Percentiles rank a stretch among this genome's conserved stretches.
Evolutionary conservation across 2,797 vertebrate genomes (phyloP).

Genomic region (Brotogeris chrysoptera): DNA sequence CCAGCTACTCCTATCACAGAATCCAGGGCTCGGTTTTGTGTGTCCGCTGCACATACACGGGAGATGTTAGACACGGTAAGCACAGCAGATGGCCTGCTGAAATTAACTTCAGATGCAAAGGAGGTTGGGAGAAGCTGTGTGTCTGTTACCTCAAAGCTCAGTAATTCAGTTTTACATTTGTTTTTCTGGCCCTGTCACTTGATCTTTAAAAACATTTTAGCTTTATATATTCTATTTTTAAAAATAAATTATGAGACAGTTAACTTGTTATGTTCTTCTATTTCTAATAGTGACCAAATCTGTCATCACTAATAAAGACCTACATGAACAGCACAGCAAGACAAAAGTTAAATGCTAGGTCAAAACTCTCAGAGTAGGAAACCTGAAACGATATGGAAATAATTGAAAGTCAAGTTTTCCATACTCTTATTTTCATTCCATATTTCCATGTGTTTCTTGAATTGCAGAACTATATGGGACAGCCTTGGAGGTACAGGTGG

Average conservation of each 20-base stretch:
- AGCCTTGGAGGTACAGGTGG: conserved; percentile 14
- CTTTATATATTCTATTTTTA: background rate
- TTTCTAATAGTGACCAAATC: conserved; percentile 12
- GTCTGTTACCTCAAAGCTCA: background rate
- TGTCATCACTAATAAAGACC: conserved; percentile 27
- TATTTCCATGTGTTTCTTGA: background rate
- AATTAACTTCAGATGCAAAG: conserved; percentile 22
- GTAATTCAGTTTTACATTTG: background rate
- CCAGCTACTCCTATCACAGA: conserved; percentile 90
- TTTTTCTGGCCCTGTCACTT: conserved; percentile 6
- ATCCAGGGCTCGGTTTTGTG: conserved; percentile 89
- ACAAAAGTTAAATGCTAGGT: background rate
- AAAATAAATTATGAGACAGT: background rate
- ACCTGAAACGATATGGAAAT: background rate
- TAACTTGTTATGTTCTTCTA: background rate
- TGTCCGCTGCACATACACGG: conserved; percentile 88
- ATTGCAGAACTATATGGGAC: background rate
- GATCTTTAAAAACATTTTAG: background rate
- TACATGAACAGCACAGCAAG: conserved; percentile 6
- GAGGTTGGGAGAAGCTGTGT: background rate
- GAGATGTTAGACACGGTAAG: conserved; percentile 88
- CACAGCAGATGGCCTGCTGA: conserved; percentile 9
- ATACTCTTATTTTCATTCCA: background rate
- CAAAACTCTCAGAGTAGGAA: conserved; percentile 7
- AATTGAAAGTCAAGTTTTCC: conserved; percentile 24